phyloP scores from a whole-genome alignment of 1,140 invertebrate species.

The Aphaenogaster ashmeadi region DNA sequence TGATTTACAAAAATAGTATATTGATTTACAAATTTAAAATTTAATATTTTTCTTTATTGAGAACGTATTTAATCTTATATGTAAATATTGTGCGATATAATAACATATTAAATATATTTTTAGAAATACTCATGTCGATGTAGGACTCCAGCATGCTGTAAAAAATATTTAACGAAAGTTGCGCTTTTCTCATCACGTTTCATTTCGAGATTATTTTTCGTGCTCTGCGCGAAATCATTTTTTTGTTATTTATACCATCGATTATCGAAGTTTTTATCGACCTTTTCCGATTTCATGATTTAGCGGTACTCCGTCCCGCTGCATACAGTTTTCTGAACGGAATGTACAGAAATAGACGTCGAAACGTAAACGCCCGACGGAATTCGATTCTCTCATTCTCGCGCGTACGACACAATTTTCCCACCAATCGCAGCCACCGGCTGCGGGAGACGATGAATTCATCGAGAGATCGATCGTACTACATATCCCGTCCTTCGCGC shows the following conservation, averaged over 20 bases:
- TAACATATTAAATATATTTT: not conserved
- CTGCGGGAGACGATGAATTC: conserved; percentile 52
- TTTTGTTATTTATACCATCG: not conserved
- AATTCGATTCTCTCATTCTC: conserved; percentile 59
- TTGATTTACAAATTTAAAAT: not conserved
- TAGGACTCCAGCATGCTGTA: not conserved
- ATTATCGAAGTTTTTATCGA: conserved; percentile 33
- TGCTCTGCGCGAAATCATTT: not conserved
- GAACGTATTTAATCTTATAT: not conserved
- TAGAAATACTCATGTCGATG: not conserved
- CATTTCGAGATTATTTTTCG: conserved; percentile 19
- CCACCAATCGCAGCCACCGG: conserved; percentile 1
- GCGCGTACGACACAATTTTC: conserved; percentile 51
- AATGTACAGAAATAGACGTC: conserved; percentile 60
- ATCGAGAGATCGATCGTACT: conserved; percentile 51
- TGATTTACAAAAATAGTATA: not conserved
- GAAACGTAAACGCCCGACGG: conserved; percentile 64
- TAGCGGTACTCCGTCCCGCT: not conserved
- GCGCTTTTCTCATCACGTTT: not conserved
- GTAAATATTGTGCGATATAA: not conserved
- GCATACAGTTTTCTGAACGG: conserved; percentile 9
- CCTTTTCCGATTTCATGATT: conserved; percentile 5
- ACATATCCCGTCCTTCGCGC: conserved; percentile 6
- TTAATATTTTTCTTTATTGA: not conserved
- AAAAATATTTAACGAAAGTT: conserved; percentile 20